Evolutionary conservation across 1,140 invertebrate species (phyloP), one percentile per base, ranked within the genome.

Genomic region (Choristoneura fumiferana): DNA sequence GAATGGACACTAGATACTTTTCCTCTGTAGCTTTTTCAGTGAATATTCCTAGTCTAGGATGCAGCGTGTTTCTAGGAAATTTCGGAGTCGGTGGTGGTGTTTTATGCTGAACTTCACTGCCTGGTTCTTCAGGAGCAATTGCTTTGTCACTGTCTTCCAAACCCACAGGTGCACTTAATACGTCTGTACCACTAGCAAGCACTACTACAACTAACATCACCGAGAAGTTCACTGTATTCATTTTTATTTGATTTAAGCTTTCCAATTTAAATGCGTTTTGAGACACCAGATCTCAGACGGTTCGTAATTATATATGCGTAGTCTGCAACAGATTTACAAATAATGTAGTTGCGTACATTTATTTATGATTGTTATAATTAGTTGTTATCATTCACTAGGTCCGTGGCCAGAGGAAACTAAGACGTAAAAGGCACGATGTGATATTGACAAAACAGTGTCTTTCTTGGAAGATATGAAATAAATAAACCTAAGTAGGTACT

Each of bases 261-360:
- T n/a, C n/a, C 43, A 22, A 49, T 49, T 49, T 49, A 6, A 49
- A 4, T 49, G 10, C 29, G 18, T 29, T 2, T 49, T 33, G 43
- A 45, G 40, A 49, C 43, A 49, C 43, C 17, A 49, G 43, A 22
- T 49, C 18, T 4, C 43, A 49, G 43, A 49, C 22, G 12, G 43
- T 49, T 18, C 43, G 9, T 33, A 22, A 4, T 22, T 49, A 49
- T 49, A 22, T 49, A 33, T 49, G 43, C 43, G 43, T 49, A 49
- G 43, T 49, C 17, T 49, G 17, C 10, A 18, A 49, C 43, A 18
- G 43, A 49, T 49, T 49, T 49, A 49, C 43, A 22, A 49, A 49
- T 49, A 49, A 49, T 49, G 18, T 49, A 49, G n/a, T 29, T 29
- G 22, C 22, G 43, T 29, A 49, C 12, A 49, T 33, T 49, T 29